phyloP scores from a whole-genome alignment of 2,113 vertebrate genomes.

The Zosterops japonicus region DNA sequence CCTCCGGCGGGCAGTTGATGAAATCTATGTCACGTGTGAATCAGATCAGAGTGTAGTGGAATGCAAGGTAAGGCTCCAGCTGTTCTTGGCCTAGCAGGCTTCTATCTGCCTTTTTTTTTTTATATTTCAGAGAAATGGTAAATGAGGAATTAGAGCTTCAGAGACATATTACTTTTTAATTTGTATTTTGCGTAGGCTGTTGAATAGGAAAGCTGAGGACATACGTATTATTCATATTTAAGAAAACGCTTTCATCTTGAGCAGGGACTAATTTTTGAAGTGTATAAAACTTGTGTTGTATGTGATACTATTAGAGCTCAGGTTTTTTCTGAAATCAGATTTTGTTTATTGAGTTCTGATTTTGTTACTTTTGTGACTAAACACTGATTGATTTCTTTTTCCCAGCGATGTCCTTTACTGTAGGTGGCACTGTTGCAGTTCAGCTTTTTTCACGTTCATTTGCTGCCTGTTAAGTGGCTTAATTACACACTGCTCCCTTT shows the following conservation, averaged over 20 bases:
- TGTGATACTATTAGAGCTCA: not conserved
- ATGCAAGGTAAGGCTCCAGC: slow-evolving; percentile 84
- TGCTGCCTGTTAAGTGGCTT: slow-evolving; percentile 76
- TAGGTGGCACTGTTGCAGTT: slow-evolving; percentile 75
- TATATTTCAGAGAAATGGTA: too few species aligned
- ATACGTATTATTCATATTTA: not conserved
- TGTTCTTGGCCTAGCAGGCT: not conserved
- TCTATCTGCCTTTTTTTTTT: rapidly evolving
- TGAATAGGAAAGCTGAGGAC: not conserved
- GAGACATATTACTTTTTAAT: not conserved
- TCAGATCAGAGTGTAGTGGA: slow-evolving; percentile 98
- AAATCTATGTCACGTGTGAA: slow-evolving; percentile 97
- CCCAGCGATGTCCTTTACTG: not conserved
- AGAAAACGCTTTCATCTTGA: not conserved
- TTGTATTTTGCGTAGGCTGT: not conserved
- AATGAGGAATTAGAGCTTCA: not conserved
- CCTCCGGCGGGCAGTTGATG: slow-evolving; percentile 91
- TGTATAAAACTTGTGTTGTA: not conserved
- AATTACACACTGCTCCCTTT: slow-evolving; percentile 53
- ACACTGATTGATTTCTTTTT: not conserved
- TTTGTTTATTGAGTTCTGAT: not conserved
- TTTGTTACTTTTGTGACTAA: not conserved
- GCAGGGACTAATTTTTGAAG: not conserved
- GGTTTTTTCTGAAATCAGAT: not conserved
- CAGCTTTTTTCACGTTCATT: slow-evolving; percentile 53